Evolutionary conservation across 2,888 invertebrate genomes (phyloP), one percentile per base, ranked within the genome.

Genomic region (Plusia festucae): DNA sequence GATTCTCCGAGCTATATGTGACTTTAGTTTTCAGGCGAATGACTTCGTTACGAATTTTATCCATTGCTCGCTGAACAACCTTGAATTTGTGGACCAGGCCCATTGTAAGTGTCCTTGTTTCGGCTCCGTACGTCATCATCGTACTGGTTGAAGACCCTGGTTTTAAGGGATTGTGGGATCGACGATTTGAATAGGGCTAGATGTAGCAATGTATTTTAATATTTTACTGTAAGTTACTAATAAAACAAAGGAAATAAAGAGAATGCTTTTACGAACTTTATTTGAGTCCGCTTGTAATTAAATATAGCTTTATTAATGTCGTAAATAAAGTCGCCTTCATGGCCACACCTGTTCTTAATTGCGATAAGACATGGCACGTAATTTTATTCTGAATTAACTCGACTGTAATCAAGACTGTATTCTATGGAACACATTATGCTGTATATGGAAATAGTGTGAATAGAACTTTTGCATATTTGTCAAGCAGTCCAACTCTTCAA

Each of bases 281-380:
- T 40, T 49, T 5, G 20, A 20, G 11, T 49, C 20, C 18, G 20
- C 46, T 49, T 49, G 46, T 18, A 49, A 49, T 49, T 56, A 11
- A 56, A 24, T 24, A 27, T 52, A 40, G 40, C 27, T 30, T 53
- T 49, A 60, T 66, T 60, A 76, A 55, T 76, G 51, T 60, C 30
- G 34, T 60, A 40, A 58, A 76, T 71, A 71, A 76, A 76, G 65
- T 32, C 30, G 18, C 20, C 51, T 52, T 58, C 56, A 20, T 27
- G 54, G 51, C 71, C 65, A 60, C 72, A 72, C 65, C 72, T 76
- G 72, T 46, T 58, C 30, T 20, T 70, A 65, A 72, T 76, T 52
- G 71, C 72, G 32, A 54, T 58, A 49, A 69, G 51, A 51, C 51
- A 15, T 24, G 22, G 11, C 44, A 44, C 61, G n/a, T 40, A 56